Base-by-base conservation (phyloP, 1,140 invertebrate genomes). In the Drosophila fuyamai region DNA sequence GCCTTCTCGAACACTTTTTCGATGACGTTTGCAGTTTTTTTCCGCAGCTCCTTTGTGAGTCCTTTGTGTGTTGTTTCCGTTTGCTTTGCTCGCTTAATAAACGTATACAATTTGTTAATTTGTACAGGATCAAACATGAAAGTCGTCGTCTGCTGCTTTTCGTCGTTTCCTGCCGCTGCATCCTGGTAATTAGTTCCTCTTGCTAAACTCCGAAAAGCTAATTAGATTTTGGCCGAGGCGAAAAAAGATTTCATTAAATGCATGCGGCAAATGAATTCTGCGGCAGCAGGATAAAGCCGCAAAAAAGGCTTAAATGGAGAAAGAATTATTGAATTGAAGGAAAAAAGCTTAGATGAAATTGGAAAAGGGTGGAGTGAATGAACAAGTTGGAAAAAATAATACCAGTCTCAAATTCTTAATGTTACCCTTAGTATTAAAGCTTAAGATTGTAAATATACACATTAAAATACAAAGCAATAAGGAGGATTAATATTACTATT, bases 41-140 rank as follows among this genome's bases (percentile, higher is more conserved):
- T 16, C 58, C 40, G 32, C 40, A 29, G 59, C 65, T 58, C 47
- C 60, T 80, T 74, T 79, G 62, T 59, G 32, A 53, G 72, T 55
- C 56, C 81, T 85, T 85, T 85, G 81, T 85, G 77, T 70, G 71
- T 65, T 67, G 51, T 67, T 89, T 88, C 79, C 76, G 76, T 88
- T 88, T 88, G 84, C 84, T 88, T 88, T 88, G 73, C 84, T 83
- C 80, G 75, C 76, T 79, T 89, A 89, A 88, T 89, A 86, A 88
- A 79, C 84, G 83, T 88, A 88, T 88, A 88, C 83, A 88, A 88
- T 88, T 88, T 88, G 83, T 88, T 88, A 88, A 88, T 88, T 88
- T 88, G 84, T 88, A 66, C 83, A 83, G 84, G 79, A 89, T 83
- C 84, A 88, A 88, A 88, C 84, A 83, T 77, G 78, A 84, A 70